phyloP scores from a whole-genome alignment of 1,140 invertebrate species.

The Drosophila kanapiae region DNA sequence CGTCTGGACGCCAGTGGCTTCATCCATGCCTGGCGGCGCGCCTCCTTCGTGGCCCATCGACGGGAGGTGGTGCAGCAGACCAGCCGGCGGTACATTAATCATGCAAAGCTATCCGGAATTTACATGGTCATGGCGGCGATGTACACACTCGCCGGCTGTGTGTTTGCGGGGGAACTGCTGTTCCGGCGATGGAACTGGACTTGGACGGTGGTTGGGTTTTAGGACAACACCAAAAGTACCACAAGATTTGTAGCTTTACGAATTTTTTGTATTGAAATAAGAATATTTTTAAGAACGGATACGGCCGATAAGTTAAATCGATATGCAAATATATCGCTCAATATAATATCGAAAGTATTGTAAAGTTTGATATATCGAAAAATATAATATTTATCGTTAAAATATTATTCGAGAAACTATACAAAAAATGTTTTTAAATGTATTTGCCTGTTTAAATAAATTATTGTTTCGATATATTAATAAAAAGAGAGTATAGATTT shows the following conservation, averaged over 20 bases:
- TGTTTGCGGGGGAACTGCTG: slow-evolving; percentile 41
- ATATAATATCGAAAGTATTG: no score
- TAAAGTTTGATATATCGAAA: no score
- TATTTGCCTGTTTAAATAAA: no score
- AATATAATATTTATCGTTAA: no score
- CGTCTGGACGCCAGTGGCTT: slow-evolving; percentile 54
- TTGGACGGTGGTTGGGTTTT: background rate
- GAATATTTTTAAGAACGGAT: background rate
- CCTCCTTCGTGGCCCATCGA: slow-evolving; percentile 34
- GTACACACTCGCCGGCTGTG: slow-evolving; percentile 31
- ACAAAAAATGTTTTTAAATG: no score
- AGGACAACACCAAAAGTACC: no score
- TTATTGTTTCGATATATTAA: no score
- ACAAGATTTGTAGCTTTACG: background rate
- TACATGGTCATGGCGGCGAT: slow-evolving; percentile 42
- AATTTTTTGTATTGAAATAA: background rate
- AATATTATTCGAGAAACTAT: no score
- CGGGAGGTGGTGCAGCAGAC: background rate
- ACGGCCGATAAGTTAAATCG: no score
- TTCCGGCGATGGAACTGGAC: slow-evolving; percentile 1
- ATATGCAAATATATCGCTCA: no score
- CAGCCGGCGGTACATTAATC: slow-evolving; percentile 17
- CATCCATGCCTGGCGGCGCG: slow-evolving; percentile 47
- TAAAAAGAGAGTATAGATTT: no score
- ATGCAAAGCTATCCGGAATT: slow-evolving; percentile 43